phyloP scores from a whole-genome alignment of 2,113 vertebrate genomes.

The Sphaerodactylus townsendi region DNA sequence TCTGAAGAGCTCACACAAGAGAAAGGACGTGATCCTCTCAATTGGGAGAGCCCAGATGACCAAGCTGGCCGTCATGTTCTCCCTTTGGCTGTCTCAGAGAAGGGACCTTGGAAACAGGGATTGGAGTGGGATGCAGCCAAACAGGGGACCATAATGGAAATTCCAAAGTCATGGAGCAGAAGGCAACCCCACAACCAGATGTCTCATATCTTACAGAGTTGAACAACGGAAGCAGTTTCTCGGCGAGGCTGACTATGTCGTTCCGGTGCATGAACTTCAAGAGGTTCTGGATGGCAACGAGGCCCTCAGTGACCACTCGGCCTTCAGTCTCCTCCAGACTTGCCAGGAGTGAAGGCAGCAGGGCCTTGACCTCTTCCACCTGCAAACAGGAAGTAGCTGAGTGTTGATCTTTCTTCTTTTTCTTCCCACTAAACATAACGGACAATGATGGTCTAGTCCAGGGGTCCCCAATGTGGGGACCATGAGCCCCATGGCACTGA shows the following conservation, averaged over 20 bases:
- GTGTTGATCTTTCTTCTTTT: accelerated
- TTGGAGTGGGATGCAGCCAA: not conserved
- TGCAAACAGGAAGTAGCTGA: not conserved
- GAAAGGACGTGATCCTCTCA: not conserved
- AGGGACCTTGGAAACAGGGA: not conserved
- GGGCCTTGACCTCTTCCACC: slow-evolving; percentile 22
- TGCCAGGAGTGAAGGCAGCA: not conserved
- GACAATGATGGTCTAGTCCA: not conserved
- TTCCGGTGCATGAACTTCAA: slow-evolving; percentile 14
- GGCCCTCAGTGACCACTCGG: not conserved
- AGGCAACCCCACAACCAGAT: not conserved
- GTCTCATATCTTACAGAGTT: not conserved
- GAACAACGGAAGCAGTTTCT: slow-evolving; percentile 12
- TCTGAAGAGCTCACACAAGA: not conserved
- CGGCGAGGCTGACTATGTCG: not conserved
- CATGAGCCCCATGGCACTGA: too few relatives aligned
- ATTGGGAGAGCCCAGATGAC: not conserved
- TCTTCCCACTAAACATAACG: not conserved
- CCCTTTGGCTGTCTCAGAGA: not conserved
- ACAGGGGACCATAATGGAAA: not conserved
- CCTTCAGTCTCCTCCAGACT: not conserved
- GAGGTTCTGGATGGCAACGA: not conserved
- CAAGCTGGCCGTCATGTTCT: too few relatives aligned
- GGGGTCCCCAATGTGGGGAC: too few relatives aligned
- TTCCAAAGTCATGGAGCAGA: too few relatives aligned